Conservation (phyloP, 2,113 vertebrate genomes). For the Uria aalge region DNA sequence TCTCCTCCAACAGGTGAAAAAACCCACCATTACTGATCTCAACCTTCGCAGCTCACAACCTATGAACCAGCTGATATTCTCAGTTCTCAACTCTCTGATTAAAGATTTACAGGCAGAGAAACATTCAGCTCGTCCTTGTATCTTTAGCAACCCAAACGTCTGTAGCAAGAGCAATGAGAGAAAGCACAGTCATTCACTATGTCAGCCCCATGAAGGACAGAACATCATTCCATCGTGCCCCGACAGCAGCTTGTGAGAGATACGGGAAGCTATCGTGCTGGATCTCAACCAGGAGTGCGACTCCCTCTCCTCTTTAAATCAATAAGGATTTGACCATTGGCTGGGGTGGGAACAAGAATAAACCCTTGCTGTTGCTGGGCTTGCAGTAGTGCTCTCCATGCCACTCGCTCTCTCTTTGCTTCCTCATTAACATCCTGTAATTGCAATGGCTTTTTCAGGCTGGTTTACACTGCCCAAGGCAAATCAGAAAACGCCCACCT, state of each 20-base stretch:
- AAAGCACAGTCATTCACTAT: neutral
- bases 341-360: neutral
- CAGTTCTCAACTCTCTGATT: neutral
- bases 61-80: neutral
- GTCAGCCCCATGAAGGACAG: neutral
- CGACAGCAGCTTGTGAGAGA: neutral
- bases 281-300: neutral
- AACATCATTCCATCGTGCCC: neutral
- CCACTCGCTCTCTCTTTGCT: neutral
- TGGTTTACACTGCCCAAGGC: conserved; percentile 17
- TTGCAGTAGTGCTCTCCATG: neutral
- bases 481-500: conserved; percentile 13
- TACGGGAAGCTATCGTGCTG: neutral
- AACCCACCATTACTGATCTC: neutral
- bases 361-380: neutral
- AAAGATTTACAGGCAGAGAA: neutral
- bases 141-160: neutral
- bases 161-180: neutral
- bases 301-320: neutral
- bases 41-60: neutral
- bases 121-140: neutral
- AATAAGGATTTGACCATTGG: neutral
- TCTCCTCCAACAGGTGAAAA: neutral
- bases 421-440: conserved; percentile 27
- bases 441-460: neutral